phyloP scores from a whole-genome alignment of 35 echinoderm and acorn worm genomes.

The Ptychodera flava region DNA sequence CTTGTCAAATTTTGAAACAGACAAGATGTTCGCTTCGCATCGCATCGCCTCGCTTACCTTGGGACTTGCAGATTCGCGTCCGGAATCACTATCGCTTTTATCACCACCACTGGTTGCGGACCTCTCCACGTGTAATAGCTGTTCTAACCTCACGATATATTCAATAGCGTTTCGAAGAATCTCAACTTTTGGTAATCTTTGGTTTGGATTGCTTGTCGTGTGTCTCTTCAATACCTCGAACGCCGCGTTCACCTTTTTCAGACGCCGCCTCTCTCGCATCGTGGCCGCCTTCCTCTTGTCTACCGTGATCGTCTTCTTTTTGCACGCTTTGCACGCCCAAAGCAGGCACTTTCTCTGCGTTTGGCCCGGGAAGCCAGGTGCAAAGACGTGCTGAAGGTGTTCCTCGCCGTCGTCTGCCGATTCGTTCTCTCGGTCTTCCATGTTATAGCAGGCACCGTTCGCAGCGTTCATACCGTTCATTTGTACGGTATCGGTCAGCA shows the following conservation, averaged over 20 bases:
- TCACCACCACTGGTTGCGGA: conserved; percentile 53
- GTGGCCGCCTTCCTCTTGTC: conserved; percentile 98
- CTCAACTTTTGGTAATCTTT: conserved; percentile 89
- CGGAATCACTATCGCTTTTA: conserved; percentile 73
- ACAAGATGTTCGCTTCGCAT: too few relatives aligned
- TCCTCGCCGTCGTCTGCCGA: conserved; percentile 71
- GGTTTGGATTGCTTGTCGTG: conserved; percentile 83
- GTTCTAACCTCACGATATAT: conserved; percentile 95
- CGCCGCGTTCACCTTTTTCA: conserved; percentile 92
- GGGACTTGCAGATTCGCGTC: background rate
- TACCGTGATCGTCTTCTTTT: conserved; percentile 86
- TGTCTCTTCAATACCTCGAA: conserved; percentile 95
- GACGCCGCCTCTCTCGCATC: conserved; percentile 70
- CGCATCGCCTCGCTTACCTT: background rate
- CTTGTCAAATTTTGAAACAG: too few relatives aligned
- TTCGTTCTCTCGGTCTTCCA: conserved; percentile 42
- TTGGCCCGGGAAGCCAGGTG: conserved; percentile 86
- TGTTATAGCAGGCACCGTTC: conserved; percentile 64
- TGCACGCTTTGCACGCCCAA: conserved; percentile 99
- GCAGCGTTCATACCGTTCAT: conserved; percentile 6
- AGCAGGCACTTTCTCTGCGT: conserved; percentile 82
- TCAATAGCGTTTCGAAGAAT: conserved; percentile 97
- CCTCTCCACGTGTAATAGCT: conserved; percentile 90
- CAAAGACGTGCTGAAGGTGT: conserved; percentile 90
- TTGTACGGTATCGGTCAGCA: conserved; percentile 41